These are phyloP conservation scores for Vidua macroura DNA, from an alignment of 2,113 vertebrate species.

Conservation along the genomic window DNA sequence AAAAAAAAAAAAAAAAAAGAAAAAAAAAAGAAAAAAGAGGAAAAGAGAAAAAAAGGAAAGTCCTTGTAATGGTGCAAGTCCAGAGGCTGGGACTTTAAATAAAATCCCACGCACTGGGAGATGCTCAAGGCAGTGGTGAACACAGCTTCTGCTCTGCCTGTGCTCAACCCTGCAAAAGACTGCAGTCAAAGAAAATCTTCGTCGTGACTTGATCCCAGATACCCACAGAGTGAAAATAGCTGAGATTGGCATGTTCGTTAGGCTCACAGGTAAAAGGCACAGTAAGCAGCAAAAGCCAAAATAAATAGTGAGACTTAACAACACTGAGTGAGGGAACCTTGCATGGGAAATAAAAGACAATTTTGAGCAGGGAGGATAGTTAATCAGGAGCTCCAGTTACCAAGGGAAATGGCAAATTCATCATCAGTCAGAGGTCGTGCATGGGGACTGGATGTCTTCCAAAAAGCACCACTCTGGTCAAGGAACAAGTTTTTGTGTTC, in stretches of 20 bases:
- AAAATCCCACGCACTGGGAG: background rate
- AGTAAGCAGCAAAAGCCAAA: slow-evolving; percentile 37
- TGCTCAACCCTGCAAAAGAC: slow-evolving; percentile 38
- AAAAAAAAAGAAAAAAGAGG: background rate
- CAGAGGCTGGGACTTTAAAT: slow-evolving; percentile 46
- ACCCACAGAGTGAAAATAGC: slow-evolving; percentile 57
- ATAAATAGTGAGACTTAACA: slow-evolving; percentile 50
- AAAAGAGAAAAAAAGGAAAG: background rate
- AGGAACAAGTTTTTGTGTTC: background rate
- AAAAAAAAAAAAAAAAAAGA: background rate
- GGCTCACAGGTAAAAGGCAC: slow-evolving; percentile 60
- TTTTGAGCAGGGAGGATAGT: slow-evolving; percentile 19
- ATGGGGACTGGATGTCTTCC: slow-evolving; percentile 24
- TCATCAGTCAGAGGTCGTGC: slow-evolving; percentile 3
- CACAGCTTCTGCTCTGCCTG: slow-evolving; percentile 36
- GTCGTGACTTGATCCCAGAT: slow-evolving; percentile 34
- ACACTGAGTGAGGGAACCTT: slow-evolving; percentile 12
- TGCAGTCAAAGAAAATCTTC: slow-evolving; percentile 65
- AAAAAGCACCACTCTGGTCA: background rate
- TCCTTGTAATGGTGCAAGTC: background rate
- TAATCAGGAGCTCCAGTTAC: slow-evolving; percentile 32
- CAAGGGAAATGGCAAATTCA: slow-evolving; percentile 53
- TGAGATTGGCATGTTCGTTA: slow-evolving; percentile 52
- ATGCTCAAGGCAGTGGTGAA: slow-evolving; percentile 23
- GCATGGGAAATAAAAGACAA: slow-evolving; percentile 42